Base-by-base conservation (phyloP, 2,113 vertebrate species). In the Pluvianellus socialis region DNA sequence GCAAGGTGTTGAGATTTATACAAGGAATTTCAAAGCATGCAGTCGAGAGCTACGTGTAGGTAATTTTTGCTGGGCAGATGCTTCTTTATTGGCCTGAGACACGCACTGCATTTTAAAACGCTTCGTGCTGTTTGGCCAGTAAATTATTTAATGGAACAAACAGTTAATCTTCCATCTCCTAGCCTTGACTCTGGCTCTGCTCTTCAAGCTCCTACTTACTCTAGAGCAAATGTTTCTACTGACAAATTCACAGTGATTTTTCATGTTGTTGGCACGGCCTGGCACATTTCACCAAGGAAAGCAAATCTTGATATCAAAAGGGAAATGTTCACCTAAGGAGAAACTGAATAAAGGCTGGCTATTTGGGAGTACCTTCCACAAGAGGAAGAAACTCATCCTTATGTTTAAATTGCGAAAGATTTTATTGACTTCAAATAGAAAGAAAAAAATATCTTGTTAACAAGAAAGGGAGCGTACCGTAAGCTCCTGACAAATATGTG, bases 121-220 rank as follows among this genome's bases (percentile, higher is more conserved):
- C 52, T 95, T 49, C 23, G 8, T 65, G 67, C 53, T 67, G 47
- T 52, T 94, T 74, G 79, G 55, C 35, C 86, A 86, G 72, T 86
- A 63, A 81, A 88, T 90, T 93, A 68, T 93, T 83, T 84, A 93
- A 73, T 62, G 79, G 74, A 86, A 80, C 56, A 90, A 93, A 53
- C 53, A 94, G 71, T 93, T 79, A 79, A 89, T 94, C 90, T 70
- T 62, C 55, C 53, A 52, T 74, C 63, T 68, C 90, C 27, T 61
- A 61, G 90, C 77, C 73, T 63, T 92, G 94, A 87, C 66, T 89
- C 86, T 82, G 74, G 26, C 75, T 88, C 79, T 84, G 80, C 20
- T 92, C 58, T 79, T 84, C 40, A 32, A 86, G 65, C 63, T 94
- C 4, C 0, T n/a, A 40, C 35, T 90, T 71, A 63, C 33, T 72